Percentiles rank a stretch among this genome's conserved stretches.
Evolutionary conservation across 2,113 vertebrate species (phyloP).

Genomic region (Boleophthalmus pectinirostris): DNA sequence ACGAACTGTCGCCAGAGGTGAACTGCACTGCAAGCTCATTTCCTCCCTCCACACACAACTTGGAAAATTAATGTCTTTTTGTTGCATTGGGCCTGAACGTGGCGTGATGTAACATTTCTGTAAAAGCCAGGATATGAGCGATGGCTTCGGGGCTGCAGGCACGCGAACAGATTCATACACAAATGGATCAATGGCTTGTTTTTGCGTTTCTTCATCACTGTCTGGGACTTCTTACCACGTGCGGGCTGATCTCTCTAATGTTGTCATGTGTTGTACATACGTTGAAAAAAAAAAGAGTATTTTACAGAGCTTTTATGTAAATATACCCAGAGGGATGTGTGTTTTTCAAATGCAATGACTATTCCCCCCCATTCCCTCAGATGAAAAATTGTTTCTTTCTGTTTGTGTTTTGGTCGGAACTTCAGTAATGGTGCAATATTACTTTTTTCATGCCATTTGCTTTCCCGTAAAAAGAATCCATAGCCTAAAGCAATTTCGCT

Average conservation of each 20-base stretch:
- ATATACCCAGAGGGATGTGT: conserved; percentile 64
- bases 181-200: conserved; percentile 2
- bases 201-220: conserved; percentile 17
- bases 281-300: conserved; percentile 65
- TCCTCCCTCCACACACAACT: conserved; percentile 2
- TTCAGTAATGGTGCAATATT: conserved; percentile 58
- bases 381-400: conserved; percentile 32
- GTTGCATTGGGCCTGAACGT: conserved; percentile 3
- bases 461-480: conserved; percentile 41
- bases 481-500: conserved; percentile 39
- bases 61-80: not conserved
- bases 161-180: conserved; percentile 15
- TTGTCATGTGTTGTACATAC: conserved; percentile 75
- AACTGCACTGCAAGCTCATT: conserved; percentile 14
- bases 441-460: conserved; percentile 49
- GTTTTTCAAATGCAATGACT: conserved; percentile 59
- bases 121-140: conserved; percentile 9
- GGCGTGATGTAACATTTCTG: conserved; percentile 16
- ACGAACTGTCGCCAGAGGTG: conserved; percentile 9
- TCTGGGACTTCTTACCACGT: conserved; percentile 11
- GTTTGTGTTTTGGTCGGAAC: conserved; percentile 61
- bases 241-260: conserved; percentile 53
- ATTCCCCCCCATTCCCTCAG: conserved; percentile 40
- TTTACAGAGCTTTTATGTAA: conserved; percentile 77
- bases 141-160: conserved; percentile 15